Base-by-base conservation (phyloP, 2,113 vertebrate species). In the Phalacrocorax pelagicus region DNA sequence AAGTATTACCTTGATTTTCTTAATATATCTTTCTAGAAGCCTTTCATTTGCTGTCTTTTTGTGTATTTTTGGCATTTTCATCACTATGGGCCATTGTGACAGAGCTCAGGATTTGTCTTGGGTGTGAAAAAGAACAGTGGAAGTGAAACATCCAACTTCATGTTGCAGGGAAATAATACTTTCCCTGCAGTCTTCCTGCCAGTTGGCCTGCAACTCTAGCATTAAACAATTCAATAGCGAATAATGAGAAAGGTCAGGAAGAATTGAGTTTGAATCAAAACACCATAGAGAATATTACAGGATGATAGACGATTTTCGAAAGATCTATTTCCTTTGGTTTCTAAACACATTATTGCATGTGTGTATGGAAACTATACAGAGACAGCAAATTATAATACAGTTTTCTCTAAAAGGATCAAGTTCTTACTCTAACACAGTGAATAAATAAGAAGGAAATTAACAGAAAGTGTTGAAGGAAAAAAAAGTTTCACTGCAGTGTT, bases 51-150 rank as follows among this genome's bases (percentile, higher is more conserved):
- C 26, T 72, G 7, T 1, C 11, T 46, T 78, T 77, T 59, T 42
- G 2, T 46, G 26, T 55, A 6, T 27, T 78, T 90, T 67, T 67
- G 19, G 1, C 17, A 54, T 57, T 85, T 91, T 72, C 18, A 38
- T 90, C 34, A 32, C 15, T 86, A 94, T 90, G 97, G 96, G 96
- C 94, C 87, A 91, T 74, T 94, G 90, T 92, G 63, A 88, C 96
- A 96, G 97, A 98, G 96, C 95, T 96, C 91, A 95, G 95, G 97
- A 98, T 98, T 98, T 97, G 96, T 97, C 92, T 95, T 92, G 87
- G 90, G 82, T 97, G 95, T 94, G 96, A 93, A 96, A 97, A 93
- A 98, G 97, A 97, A 97, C 94, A 97, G 94, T 86, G 55, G 78
- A 97, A 92, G 90, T 96, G 86, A 98, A 88, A 97, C 88, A 96